Percentiles rank a stretch among this genome's conserved stretches.
These are phyloP conservation scores for Notolabrus celidotus DNA, from an alignment of 2,797 vertebrate species.

Conservation along the genomic window DNA sequence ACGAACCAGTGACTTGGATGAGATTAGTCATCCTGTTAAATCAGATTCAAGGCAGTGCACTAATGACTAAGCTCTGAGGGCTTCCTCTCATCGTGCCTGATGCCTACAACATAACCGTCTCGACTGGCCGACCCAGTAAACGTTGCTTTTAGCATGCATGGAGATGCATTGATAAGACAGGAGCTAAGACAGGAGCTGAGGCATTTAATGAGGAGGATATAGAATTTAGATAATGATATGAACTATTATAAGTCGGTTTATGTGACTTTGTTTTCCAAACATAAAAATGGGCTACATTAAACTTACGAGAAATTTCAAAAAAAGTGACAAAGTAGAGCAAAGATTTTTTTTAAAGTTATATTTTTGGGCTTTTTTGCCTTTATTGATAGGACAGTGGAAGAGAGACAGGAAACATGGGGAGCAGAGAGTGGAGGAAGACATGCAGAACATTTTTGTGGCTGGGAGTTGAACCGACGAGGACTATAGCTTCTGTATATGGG, in stretches of 20 bases:
- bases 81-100: constrained; percentile 66
- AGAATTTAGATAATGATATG: background rate
- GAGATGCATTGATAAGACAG: constrained; percentile 34
- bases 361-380: too few species aligned
- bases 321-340: constrained; percentile 20
- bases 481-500: too few species aligned
- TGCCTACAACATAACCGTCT: constrained; percentile 61
- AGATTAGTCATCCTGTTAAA: constrained; percentile 85
- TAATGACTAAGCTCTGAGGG: constrained; percentile 82
- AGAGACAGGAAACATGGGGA: too few species aligned
- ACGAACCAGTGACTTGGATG: constrained; percentile 81
- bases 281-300: background rate
- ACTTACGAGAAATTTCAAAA: background rate
- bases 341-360: too few species aligned
- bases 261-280: too few species aligned
- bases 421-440: too few species aligned
- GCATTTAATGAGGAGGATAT: constrained; percentile 24
- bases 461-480: too few species aligned
- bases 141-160: constrained; percentile 38
- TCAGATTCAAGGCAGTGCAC: constrained; percentile 80
- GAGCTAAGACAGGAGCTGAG: constrained; percentile 24
- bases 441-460: too few species aligned
- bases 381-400: too few species aligned
- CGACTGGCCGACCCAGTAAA: constrained; percentile 47
- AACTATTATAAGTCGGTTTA: background rate